These are phyloP conservation scores for Chymomyza costata DNA, from an alignment of 1,140 invertebrate genomes.

Conservation along the genomic window DNA sequence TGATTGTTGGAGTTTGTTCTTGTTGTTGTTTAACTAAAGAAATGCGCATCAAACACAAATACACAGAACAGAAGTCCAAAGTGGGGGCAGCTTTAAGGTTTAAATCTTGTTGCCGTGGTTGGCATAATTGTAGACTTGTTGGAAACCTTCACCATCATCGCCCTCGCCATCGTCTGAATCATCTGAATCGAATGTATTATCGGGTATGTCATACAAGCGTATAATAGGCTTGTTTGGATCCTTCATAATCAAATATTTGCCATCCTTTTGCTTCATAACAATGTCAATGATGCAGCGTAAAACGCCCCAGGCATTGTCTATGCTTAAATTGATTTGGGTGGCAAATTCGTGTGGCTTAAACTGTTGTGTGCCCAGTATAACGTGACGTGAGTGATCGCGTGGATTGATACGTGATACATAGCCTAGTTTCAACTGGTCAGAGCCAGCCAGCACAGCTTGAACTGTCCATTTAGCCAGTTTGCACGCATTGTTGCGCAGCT, in stretches of 20 bases:
- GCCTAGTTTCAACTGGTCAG: constrained; percentile 98
- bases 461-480: constrained; percentile 99
- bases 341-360: constrained; percentile 99
- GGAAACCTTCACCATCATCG: constrained; percentile 81
- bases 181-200: constrained; percentile 99
- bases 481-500: constrained; percentile 98
- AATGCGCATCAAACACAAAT: too few relatives aligned
- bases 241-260: constrained; percentile 99
- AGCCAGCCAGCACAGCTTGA: constrained; percentile 95
- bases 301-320: constrained; percentile 99
- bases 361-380: constrained; percentile 98
- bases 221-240: constrained; percentile 99
- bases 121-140: constrained; percentile 70
- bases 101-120: constrained; percentile 63
- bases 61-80: constrained; percentile 7
- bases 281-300: constrained; percentile 98
- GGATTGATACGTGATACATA: constrained; percentile 96
- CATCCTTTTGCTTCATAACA: constrained; percentile 98
- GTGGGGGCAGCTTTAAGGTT: constrained; percentile 8
- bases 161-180: constrained; percentile 91
- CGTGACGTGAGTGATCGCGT: constrained; percentile 96
- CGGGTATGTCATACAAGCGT: constrained; percentile 96
- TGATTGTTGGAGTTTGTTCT: constrained; percentile 21
- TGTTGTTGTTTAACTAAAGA: constrained; percentile 4
- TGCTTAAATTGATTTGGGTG: constrained; percentile 98